Evolutionary conservation across 1,140 invertebrate species (phyloP).

Genomic region (Drosophila bocki): DNA sequence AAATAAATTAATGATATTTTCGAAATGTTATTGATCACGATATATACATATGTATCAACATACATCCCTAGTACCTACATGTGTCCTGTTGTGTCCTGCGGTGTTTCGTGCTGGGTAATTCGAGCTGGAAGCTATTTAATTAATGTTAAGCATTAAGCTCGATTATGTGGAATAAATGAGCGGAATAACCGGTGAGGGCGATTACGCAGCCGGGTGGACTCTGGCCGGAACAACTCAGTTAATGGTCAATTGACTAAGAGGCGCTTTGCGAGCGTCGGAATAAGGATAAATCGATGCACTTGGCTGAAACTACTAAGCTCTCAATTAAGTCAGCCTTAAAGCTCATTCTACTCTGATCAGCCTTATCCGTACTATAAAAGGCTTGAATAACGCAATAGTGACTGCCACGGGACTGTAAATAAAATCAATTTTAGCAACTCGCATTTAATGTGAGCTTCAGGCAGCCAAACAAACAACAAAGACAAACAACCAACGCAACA

Average conservation of each 20-base stretch:
- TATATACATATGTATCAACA: too few relatives aligned
- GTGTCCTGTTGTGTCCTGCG: conserved; percentile 1
- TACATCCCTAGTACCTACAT: background rate
- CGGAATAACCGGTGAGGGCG: conserved; percentile 12
- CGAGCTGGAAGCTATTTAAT: conserved; percentile 54
- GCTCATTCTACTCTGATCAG: background rate
- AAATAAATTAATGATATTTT: too few relatives aligned
- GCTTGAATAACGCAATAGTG: background rate
- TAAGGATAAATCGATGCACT: conserved; percentile 13
- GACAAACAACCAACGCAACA: conserved; percentile 29
- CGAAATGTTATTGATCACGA: too few relatives aligned
- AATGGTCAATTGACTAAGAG: conserved; percentile 23
- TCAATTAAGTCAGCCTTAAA: background rate
- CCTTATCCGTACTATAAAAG: background rate
- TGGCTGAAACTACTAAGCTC: background rate
- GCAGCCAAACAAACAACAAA: conserved; percentile 32
- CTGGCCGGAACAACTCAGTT: conserved; percentile 18
- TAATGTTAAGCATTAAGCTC: conserved; percentile 62
- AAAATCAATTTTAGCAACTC: conserved; percentile 35
- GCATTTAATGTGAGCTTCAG: conserved; percentile 19
- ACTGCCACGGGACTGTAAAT: background rate
- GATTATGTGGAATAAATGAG: conserved; percentile 50
- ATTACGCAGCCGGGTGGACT: conserved; percentile 12
- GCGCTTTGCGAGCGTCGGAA: conserved; percentile 12
- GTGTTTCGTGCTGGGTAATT: conserved; percentile 20